Evolutionary conservation across 2,113 vertebrate species (phyloP), one percentile per base, ranked within the genome.

Genomic region (Atherinomorus stipes): DNA sequence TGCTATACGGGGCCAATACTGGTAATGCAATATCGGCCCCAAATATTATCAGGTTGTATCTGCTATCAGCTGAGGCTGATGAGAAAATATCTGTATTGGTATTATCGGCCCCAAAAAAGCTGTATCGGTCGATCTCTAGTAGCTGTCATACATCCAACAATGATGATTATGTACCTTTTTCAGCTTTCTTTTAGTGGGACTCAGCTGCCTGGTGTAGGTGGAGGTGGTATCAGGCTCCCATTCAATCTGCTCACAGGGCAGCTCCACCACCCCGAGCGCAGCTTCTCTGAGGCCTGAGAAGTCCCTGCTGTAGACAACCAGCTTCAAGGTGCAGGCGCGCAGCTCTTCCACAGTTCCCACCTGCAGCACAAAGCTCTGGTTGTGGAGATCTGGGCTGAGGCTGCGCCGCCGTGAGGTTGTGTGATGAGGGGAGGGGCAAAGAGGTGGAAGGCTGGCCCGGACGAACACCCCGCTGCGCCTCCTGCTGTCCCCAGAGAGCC

Each of bases 251-350:
- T 91, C 80, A 1, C 95, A 95, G 11, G 91, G 49, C 40, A 96
- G 88, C 80, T 96, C 86, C 65, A 95, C 89, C 66, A 92, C 85
- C 0, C 95, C 95, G 45, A 96, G 42, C 0, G 86, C 84, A 3
- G 92, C 86, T 50, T 95, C 94, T 45, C 90, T 88, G 1, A 95
- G 85, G 53, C 93, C 92, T 0, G 78, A 88, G 51, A 94, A 92
- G 70, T 94, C 92, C 71, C 88, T 91, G 81, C 88, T 53, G 47
- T 92, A 94, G 23, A 94, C 84, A 0, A 89, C 87, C 0, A 96
- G 92, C 45, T 49, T 89, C 76, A 96, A 81, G 0, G 87, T 93
- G 82, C 93, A 93, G 66, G 60, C 23, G 4, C 64, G 73, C 38
- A 96, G 89, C 76, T 93, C 89, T 52, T 94, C 91, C 28, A 83